These are phyloP conservation scores for Drosophila sordidula DNA, from an alignment of 2,888 invertebrate genomes.

Conservation along the genomic window DNA sequence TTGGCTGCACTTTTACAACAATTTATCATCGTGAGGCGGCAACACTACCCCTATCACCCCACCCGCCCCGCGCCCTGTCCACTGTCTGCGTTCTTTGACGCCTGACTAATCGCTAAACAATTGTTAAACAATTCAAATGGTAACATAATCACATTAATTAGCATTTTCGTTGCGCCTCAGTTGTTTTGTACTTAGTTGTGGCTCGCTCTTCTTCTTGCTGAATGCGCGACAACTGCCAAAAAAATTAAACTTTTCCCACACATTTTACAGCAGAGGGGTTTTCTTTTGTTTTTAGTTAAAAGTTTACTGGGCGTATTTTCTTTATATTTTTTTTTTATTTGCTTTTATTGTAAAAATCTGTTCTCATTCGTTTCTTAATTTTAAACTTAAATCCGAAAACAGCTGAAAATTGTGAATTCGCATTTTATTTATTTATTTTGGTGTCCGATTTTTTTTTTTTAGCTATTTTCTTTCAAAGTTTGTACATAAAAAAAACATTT, in stretches of 20 bases:
- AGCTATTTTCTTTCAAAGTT: not conserved
- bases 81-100: slow-evolving; percentile 47
- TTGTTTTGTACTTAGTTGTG: slow-evolving; percentile 18
- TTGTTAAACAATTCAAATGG: slow-evolving; percentile 78
- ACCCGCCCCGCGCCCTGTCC: not conserved
- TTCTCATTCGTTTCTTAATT: slow-evolving; percentile 13
- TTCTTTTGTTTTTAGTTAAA: slow-evolving; percentile 4
- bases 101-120: slow-evolving; percentile 79
- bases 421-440: slow-evolving; percentile 11
- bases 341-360: slow-evolving; percentile 3
- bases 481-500: slow-evolving; percentile 1
- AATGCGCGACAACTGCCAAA: slow-evolving; percentile 42
- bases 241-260: slow-evolving; percentile 28
- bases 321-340: not conserved
- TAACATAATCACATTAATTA: slow-evolving; percentile 82
- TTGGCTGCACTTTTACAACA: slow-evolving; percentile 64
- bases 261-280: slow-evolving; percentile 7
- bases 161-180: slow-evolving; percentile 68
- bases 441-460: not conserved
- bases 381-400: slow-evolving; percentile 10
- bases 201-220: slow-evolving; percentile 4
- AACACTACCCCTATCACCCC: slow-evolving; percentile 5
- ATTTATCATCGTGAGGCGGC: slow-evolving; percentile 63
- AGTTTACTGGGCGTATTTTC: slow-evolving; percentile 1
- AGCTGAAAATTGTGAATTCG: slow-evolving; percentile 29